A percentile compares a stretch with the other conserved stretches of the same genome.
Conservation (phyloP, 1,140 invertebrate genomes). For the Bombus pyrosoma region DNA sequence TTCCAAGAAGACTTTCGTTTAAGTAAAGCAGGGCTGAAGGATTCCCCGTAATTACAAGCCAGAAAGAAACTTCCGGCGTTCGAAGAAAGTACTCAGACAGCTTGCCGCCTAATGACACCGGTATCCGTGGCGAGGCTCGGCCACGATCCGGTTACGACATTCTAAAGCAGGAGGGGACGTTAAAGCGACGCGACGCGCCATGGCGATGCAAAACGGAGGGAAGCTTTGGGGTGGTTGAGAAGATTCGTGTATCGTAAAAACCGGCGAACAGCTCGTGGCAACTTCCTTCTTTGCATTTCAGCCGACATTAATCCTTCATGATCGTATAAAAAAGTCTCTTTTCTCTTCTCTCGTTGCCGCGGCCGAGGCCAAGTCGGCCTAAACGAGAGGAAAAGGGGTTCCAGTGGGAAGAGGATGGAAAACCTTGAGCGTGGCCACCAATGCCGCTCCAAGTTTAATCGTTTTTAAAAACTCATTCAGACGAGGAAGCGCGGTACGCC, state of each 20-base stretch:
- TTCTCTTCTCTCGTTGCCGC: not conserved
- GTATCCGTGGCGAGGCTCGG: not conserved
- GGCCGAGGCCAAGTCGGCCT: not conserved
- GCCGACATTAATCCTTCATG: constrained; percentile 45
- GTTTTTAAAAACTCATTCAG: constrained; percentile 50
- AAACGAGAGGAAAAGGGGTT: not conserved
- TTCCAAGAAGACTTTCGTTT: not conserved
- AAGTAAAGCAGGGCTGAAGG: not conserved
- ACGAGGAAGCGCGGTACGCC: not conserved
- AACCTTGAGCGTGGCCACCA: not conserved
- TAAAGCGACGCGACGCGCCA: not conserved
- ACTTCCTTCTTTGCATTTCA: constrained; percentile 41
- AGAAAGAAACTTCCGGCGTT: constrained; percentile 5
- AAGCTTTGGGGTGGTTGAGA: not conserved
- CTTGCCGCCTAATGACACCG: constrained; percentile 14
- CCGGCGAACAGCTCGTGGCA: constrained; percentile 13
- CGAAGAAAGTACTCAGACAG: not conserved
- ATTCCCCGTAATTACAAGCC: not conserved
- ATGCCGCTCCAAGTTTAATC: constrained; percentile 47
- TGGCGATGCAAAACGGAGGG: not conserved
- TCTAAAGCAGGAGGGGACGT: not conserved
- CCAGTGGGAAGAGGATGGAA: not conserved
- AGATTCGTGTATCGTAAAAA: constrained; percentile 47
- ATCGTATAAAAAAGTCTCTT: constrained; percentile 27
- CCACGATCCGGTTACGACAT: constrained; percentile 37